phyloP scores from a whole-genome alignment of 2,797 vertebrate genomes.

The Pseudocheirus occidentalis region DNA sequence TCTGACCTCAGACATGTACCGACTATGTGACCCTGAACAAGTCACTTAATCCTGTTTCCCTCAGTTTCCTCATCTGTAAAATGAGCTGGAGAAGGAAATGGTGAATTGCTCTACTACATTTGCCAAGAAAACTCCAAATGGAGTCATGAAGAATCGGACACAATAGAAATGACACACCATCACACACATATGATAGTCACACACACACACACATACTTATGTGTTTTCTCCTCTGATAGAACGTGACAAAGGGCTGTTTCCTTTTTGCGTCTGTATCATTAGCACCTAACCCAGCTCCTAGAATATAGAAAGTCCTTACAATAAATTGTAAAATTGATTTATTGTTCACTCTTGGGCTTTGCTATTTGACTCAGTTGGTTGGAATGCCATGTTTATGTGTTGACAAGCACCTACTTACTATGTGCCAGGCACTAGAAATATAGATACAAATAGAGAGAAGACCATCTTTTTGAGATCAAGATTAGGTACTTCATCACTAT shows the following conservation, averaged over 20 bases:
- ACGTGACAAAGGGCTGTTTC: not conserved
- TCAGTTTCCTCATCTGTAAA: not conserved
- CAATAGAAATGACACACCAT: not conserved
- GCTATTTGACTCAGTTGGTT: not conserved
- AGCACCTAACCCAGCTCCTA: not conserved
- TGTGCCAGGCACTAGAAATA: not conserved
- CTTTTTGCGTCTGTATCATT: not conserved
- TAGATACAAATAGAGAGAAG: not conserved
- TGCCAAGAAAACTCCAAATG: not conserved
- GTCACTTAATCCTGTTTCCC: not conserved
- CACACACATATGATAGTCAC: not conserved
- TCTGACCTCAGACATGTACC: not conserved
- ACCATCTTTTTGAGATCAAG: not conserved
- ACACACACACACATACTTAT: not conserved
- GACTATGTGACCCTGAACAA: not conserved
- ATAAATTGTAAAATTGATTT: not conserved
- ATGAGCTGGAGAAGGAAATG: not conserved
- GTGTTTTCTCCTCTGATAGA: not conserved
- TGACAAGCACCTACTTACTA: not conserved
- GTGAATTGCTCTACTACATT: not conserved
- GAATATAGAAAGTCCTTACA: not conserved
- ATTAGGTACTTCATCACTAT: not conserved
- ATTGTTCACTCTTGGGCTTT: not conserved
- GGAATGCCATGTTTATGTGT: not conserved
- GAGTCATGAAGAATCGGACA: not conserved